phyloP scores from a whole-genome alignment of 2,113 vertebrate species.

The Spheniscus mendiculus region DNA sequence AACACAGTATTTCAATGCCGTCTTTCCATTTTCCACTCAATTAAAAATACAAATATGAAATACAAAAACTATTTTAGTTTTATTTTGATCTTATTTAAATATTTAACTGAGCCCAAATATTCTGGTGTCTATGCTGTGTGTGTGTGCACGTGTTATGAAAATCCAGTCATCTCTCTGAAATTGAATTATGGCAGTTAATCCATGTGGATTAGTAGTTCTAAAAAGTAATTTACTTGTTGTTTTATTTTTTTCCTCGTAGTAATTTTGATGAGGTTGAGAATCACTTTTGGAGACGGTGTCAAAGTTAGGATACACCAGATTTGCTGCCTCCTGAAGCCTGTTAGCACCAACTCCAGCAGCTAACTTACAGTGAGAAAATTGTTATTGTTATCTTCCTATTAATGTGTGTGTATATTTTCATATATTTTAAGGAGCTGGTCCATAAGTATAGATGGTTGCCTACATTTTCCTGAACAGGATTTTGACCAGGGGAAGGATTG shows the following conservation, averaged over 20 bases:
- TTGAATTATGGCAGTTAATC: slow-evolving; percentile 11
- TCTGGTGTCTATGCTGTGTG: background rate
- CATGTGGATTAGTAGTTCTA: background rate
- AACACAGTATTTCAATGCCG: slow-evolving; percentile 54
- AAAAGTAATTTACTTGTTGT: background rate
- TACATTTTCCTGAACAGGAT: background rate
- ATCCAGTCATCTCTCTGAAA: background rate
- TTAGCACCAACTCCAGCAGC: background rate
- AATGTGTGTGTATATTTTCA: background rate
- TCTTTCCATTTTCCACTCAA: slow-evolving; percentile 68
- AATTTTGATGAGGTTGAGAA: background rate
- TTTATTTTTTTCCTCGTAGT: background rate
- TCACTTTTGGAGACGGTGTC: background rate
- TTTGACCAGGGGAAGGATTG: background rate
- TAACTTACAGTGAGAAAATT: background rate
- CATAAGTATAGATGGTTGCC: background rate
- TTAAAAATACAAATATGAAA: slow-evolving; percentile 65
- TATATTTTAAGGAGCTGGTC: background rate
- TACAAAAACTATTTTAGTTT: slow-evolving; percentile 60
- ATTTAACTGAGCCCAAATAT: slow-evolving; percentile 61
- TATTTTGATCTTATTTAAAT: slow-evolving; percentile 68
- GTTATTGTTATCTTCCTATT: background rate
- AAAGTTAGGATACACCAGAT: background rate
- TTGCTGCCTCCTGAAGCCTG: background rate
- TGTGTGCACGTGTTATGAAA: background rate